Base-by-base conservation (phyloP, 37 sponge, comb jelly and placozoan genomes). In the Lycopodina hypogea region DNA sequence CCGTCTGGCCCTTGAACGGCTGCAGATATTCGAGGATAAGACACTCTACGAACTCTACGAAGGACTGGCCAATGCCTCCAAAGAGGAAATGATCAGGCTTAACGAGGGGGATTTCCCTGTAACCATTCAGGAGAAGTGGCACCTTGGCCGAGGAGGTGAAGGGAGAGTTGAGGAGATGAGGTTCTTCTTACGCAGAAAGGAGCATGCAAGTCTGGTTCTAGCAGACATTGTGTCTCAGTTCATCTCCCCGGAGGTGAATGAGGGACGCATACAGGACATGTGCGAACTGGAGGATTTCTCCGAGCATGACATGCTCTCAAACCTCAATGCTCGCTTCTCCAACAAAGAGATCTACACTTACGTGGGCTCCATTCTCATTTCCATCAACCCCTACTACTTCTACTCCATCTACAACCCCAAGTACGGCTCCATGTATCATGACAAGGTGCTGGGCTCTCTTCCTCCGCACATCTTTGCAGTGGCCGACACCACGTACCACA, bases 391-490 rank as follows among this genome's bases (percentile, higher is more conserved):
- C 12, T 93, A 90, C 78, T 86, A 87, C 75, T 90, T 86, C 74
- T 88, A 87, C 68, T 81, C 94, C 1, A 90, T 93, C 42, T 93
- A 93, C 77, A 91, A 96, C 83, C 94, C 94, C 24, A 93, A 93
- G 57, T 88, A 90, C 81, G 78, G 79, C 2, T 39, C 87, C n/a
- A 23, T 76, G 77, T 96, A 96, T 57, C 91, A 86, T 61, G 81
- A 78, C 37, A 84, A 56, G 55, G 51, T 62, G 40, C 56, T 92
- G 33, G 88, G 87, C 7, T 80, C 91, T 6, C 77, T 90, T 0
- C 88, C 90, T 33, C 96, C 96, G 17, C 96, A 96, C 90, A 90
- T 96, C 14, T 96, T 92, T 74, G 96, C 96, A 21, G 84, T 93
- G 22, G 96, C 96, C 29, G 93, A 93, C 69, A 87, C 62, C 22